phyloP scores from a whole-genome alignment of 2,797 vertebrate species.

The Todus mexicanus region DNA sequence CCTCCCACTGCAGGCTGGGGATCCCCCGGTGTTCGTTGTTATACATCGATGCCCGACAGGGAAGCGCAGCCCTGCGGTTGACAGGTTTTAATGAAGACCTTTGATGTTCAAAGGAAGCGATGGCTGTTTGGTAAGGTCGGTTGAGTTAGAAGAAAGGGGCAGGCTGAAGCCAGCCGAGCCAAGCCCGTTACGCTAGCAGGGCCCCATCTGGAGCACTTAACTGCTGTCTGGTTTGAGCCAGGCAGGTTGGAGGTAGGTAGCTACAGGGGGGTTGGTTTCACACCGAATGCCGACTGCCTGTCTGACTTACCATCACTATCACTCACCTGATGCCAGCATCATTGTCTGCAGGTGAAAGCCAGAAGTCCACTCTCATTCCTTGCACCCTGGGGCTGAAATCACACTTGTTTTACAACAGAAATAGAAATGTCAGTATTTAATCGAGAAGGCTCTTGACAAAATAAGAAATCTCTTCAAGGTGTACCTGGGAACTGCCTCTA shows the following conservation, averaged over 20 bases:
- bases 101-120: constrained; percentile 13
- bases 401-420: background rate
- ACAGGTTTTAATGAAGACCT: constrained; percentile 42
- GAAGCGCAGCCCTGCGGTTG: background rate
- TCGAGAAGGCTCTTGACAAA: background rate
- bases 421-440: background rate
- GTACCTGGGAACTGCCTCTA: background rate
- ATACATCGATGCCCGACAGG: fast-evolving
- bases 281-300: fast-evolving
- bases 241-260: background rate
- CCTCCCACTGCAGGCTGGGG: background rate
- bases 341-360: background rate
- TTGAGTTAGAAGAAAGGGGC: constrained; percentile 39
- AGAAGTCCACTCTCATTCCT: background rate
- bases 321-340: background rate
- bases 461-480: background rate
- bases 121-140: constrained; percentile 8
- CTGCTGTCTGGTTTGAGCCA: background rate
- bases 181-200: background rate
- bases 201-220: constrained; percentile 35
- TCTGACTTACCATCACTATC: fast-evolving
- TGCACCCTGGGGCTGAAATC: background rate
- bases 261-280: background rate
- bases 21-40: background rate
- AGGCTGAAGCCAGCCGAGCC: background rate